Evolutionary conservation across 2,113 vertebrate genomes (phyloP).

Genomic region (Sminthopsis crassicaudata): DNA sequence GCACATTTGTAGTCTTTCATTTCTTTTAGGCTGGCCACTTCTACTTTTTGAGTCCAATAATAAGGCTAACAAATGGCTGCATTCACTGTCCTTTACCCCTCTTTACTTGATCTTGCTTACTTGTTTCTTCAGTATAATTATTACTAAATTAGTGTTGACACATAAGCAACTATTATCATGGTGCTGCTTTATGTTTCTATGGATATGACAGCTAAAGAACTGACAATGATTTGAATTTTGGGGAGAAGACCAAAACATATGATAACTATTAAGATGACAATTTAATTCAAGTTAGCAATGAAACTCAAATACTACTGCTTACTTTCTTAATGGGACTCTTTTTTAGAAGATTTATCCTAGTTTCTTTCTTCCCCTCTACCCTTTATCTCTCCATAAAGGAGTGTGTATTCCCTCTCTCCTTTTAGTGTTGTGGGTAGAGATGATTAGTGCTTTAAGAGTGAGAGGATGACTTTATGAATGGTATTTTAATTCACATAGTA

Average conservation of each 20-base stretch:
- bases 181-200: conserved; percentile 13
- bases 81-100: conserved; percentile 21
- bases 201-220: conserved; percentile 33
- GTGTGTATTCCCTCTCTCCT: not conserved
- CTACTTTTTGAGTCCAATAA: conserved; percentile 4
- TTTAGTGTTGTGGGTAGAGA: not conserved
- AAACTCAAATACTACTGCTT: not conserved
- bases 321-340: not conserved
- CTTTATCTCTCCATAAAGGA: not conserved
- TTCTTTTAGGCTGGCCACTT: not conserved
- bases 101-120: not conserved
- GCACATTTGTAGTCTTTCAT: not conserved
- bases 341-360: not conserved
- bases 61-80: conserved; percentile 10
- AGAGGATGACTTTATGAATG: not conserved
- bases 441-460: not conserved
- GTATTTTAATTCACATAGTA: not conserved
- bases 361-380: not conserved
- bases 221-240: conserved; percentile 14
- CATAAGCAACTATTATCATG: conserved; percentile 6
- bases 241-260: not conserved
- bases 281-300: conserved; percentile 8
- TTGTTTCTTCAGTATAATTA: conserved; percentile 19
- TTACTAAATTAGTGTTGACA: not conserved
- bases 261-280: conserved; percentile 38